phyloP scores from a whole-genome alignment of 2,888 invertebrate genomes.

The Calliopum simillimum region DNA sequence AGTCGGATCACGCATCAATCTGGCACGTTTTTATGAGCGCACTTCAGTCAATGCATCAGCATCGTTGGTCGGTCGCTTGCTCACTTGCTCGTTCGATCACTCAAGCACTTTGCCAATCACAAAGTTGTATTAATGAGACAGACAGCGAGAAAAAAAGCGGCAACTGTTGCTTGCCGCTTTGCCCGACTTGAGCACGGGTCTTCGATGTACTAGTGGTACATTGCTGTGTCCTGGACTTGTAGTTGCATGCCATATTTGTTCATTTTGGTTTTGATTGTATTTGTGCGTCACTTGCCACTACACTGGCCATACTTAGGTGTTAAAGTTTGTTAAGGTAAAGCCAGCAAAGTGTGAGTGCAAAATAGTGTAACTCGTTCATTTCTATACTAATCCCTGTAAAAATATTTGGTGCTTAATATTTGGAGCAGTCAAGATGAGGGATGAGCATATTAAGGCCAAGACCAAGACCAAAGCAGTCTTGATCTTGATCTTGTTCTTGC shows the following conservation, averaged over 20 bases:
- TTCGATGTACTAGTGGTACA: constrained; percentile 13
- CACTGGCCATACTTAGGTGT: constrained; percentile 6
- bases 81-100: background rate
- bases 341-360: too few relatives aligned
- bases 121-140: too few relatives aligned
- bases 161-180: constrained; percentile 1
- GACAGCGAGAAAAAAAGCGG: too few relatives aligned
- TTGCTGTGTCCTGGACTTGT: background rate
- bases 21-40: constrained; percentile 65
- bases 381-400: too few relatives aligned
- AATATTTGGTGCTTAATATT: too few relatives aligned
- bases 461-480: too few relatives aligned
- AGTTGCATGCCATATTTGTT: constrained; percentile 28
- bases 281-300: constrained; percentile 15
- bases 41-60: constrained; percentile 22
- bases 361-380: too few relatives aligned
- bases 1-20: constrained; percentile 66
- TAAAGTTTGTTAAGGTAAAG: background rate
- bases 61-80: constrained; percentile 4
- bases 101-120: too few relatives aligned
- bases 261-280: constrained; percentile 21
- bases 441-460: too few relatives aligned
- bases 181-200: constrained; percentile 18
- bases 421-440: too few relatives aligned
- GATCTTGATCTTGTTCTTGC: too few relatives aligned